Evolutionary conservation across 2,797 vertebrate species (phyloP).

Genomic region (Telmatherina bonti): DNA sequence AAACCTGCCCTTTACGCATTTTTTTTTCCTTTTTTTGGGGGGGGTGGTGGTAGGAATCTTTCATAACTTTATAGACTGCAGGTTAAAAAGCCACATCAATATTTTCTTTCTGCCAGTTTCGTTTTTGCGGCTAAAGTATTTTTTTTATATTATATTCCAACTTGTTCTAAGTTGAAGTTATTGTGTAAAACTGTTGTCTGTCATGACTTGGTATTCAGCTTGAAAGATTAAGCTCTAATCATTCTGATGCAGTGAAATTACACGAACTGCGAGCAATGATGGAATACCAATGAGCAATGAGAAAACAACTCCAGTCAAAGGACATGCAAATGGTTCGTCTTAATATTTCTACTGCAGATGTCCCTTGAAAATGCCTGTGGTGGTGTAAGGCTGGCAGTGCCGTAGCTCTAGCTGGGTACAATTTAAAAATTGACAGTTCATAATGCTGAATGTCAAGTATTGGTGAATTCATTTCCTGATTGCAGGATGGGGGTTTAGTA

Average conservation of each 20-base stretch:
- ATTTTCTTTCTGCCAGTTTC: slow-evolving; percentile 5
- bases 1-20: slow-evolving; percentile 19
- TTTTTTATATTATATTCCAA: too few species aligned
- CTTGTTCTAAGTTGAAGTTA: too few species aligned
- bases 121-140: neutral
- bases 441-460: slow-evolving; percentile 38
- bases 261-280: too few species aligned
- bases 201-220: too few species aligned
- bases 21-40: neutral
- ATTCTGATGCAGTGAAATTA: too few species aligned
- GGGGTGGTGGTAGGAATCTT: slow-evolving; percentile 1
- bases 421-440: slow-evolving; percentile 46
- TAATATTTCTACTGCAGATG: neutral
- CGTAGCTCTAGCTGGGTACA: slow-evolving; percentile 16
- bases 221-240: too few species aligned
- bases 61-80: slow-evolving; percentile 37
- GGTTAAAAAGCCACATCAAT: slow-evolving; percentile 9
- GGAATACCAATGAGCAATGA: neutral
- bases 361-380: neutral
- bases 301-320: neutral
- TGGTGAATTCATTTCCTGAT: slow-evolving; percentile 24
- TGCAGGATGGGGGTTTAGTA: slow-evolving; percentile 13
- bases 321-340: neutral
- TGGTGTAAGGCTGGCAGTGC: slow-evolving; percentile 11
- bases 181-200: too few species aligned